Base-by-base conservation (phyloP, 2,797 vertebrate genomes). In the Fistularia tabacaria region DNA sequence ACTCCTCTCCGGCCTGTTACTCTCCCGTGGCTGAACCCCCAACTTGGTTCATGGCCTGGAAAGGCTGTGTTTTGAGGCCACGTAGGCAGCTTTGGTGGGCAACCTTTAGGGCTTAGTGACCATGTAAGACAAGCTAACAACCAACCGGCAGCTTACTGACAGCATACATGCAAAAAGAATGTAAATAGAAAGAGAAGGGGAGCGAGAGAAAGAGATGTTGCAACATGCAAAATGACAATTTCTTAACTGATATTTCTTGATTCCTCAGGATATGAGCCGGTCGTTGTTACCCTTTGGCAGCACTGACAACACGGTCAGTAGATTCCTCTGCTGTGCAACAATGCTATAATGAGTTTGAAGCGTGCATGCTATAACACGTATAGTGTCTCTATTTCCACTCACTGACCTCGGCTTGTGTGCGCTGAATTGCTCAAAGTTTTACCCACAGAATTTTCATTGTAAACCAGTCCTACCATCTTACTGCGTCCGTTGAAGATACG, bases 271-370 rank as follows among this genome's bases (percentile, higher is more conserved):
- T 43, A 73, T 81, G 52, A 93, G 81, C 77, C 85, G 59, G 46
- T 91, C 90, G 57, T 72, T 92, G 72, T 60, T 89, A 54, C 92
- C 91, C 57, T 93, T 93, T 73, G 78, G 86, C 80, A 79, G 84
- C 69, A 83, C 82, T 78, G 89, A 88, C 69, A 82, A 69, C 68
- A 65, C 77, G 89, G 92, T 93, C 75, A 83, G 90, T 94, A 86
- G 78, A 58, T 55, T 62, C 12, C 1, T 14, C 42, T 51, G 9
- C n/a, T 54, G 25, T 59, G 45, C 45, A 38, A n/a, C 3, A 10
- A 10, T 46, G 38, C 6, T 13, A 5, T 36, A 7, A 57, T 46
- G 13, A 38, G 9, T 54, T 57, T 37, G 14, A 8, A 4, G 44
- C 9, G 37, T 59, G 51, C 51, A 68, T 57, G 55, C 37, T 66